phyloP scores from a whole-genome alignment of 2,113 vertebrate species.

The Atlantisia rogersi region DNA sequence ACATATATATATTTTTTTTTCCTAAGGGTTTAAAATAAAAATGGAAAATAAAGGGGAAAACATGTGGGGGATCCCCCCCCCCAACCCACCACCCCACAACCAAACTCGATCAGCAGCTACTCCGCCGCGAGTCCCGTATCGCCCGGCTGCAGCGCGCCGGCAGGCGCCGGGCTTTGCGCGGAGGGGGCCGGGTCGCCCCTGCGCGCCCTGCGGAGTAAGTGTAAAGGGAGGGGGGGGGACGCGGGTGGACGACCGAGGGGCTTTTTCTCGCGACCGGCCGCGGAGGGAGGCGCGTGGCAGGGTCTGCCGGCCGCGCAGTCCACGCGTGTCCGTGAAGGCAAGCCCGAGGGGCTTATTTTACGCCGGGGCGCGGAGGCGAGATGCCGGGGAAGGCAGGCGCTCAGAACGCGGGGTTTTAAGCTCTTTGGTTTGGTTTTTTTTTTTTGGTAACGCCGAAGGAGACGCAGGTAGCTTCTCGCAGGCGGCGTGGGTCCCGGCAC shows the following conservation, averaged over 20 bases:
- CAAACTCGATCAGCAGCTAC: not conserved
- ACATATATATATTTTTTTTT: rapidly evolving
- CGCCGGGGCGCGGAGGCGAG: not conserved
- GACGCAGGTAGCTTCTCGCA: not conserved
- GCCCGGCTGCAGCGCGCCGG: not conserved
- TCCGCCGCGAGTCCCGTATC: rapidly evolving
- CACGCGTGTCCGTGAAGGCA: not conserved
- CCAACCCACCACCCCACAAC: not conserved
- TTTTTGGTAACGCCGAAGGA: not conserved
- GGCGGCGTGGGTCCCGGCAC: not conserved
- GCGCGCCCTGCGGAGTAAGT: not conserved
- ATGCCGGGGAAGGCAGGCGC: not conserved
- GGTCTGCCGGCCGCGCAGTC: not conserved
- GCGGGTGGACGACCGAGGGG: too few relatives aligned
- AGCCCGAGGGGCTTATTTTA: not conserved
- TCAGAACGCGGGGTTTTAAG: not conserved
- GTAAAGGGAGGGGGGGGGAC: too few relatives aligned
- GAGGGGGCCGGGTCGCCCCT: not conserved
- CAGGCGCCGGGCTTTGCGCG: not conserved
- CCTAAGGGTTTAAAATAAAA: not conserved
- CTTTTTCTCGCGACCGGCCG: not conserved
- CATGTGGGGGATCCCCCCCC: not conserved
- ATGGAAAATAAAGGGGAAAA: not conserved
- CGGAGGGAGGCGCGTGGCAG: not conserved
- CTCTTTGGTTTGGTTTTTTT: too few relatives aligned